A percentile compares a stretch with the other conserved stretches of the same genome.
These are phyloP conservation scores for Megastigmus dorsalis DNA, from an alignment of 2,888 invertebrate genomes.

Conservation along the genomic window DNA sequence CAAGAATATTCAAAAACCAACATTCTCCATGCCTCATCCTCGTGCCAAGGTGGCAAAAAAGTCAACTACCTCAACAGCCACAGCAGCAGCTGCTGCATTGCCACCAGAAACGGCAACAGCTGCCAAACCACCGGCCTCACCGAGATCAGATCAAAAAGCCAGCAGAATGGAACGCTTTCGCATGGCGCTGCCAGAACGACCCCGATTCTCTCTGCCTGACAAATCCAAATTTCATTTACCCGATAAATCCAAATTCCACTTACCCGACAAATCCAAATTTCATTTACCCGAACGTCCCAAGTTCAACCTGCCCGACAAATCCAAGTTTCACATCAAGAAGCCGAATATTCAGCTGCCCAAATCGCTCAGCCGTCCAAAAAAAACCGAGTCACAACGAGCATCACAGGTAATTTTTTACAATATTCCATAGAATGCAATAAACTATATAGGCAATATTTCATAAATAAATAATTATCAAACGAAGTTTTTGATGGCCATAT, in stretches of 20 bases:
- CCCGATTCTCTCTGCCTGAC: slow-evolving; percentile 74
- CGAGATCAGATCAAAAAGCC: slow-evolving; percentile 56
- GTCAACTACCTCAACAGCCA: slow-evolving; percentile 38
- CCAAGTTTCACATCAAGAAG: slow-evolving; percentile 76
- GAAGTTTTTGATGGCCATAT: no score
- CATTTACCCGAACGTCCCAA: slow-evolving; percentile 79
- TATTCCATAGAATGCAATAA: not conserved
- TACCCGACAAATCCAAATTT: slow-evolving; percentile 67
- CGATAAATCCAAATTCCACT: slow-evolving; percentile 74
- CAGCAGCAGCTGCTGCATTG: not conserved
- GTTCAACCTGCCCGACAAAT: slow-evolving; percentile 72
- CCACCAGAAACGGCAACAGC: slow-evolving; percentile 52
- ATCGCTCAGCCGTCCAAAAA: slow-evolving; percentile 50
- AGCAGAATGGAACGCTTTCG: slow-evolving; percentile 77
- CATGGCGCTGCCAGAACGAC: slow-evolving; percentile 78
- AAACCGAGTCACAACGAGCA: slow-evolving; percentile 13
- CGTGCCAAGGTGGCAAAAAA: slow-evolving; percentile 56
- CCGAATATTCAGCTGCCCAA: slow-evolving; percentile 76
- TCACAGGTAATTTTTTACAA: slow-evolving; percentile 12
- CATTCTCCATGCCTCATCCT: slow-evolving; percentile 72
- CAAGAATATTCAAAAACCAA: slow-evolving; percentile 79
- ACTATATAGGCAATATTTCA: no score
- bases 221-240: slow-evolving; percentile 71
- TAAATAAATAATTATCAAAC: no score
- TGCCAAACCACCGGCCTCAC: slow-evolving; percentile 32